Evolutionary conservation across 2,888 invertebrate genomes (phyloP).

Genomic region (Meiosimyza platycephala): DNA sequence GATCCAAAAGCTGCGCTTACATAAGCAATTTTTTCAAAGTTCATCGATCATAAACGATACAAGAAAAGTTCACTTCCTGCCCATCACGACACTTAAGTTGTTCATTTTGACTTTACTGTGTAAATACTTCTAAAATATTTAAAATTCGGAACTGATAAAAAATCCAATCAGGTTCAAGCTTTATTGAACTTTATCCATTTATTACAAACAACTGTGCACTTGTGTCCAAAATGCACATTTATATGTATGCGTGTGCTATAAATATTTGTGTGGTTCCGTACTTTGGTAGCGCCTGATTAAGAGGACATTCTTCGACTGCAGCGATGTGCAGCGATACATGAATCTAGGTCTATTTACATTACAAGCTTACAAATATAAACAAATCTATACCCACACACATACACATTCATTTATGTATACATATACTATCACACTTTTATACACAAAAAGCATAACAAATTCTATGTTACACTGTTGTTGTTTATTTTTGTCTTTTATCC

Average conservation of each 20-base stretch:
- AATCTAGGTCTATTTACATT: constrained; percentile 37
- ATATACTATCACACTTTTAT: constrained; percentile 13
- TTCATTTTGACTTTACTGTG: too few relatives aligned
- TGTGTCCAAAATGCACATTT: too few relatives aligned
- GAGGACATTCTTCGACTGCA: constrained; percentile 30
- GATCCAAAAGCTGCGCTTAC: too few relatives aligned
- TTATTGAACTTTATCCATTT: too few relatives aligned
- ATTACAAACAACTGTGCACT: too few relatives aligned
- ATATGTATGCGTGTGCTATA: not conserved
- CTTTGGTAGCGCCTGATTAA: constrained; percentile 28
- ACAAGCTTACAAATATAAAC: constrained; percentile 11
- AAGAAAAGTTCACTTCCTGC: too few relatives aligned
- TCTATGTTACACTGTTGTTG: not conserved
- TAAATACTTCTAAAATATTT: too few relatives aligned
- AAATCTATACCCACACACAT: constrained; percentile 16
- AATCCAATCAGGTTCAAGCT: too few relatives aligned
- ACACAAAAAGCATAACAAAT: constrained; percentile 21
- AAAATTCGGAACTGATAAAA: too few relatives aligned
- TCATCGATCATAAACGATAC: too few relatives aligned
- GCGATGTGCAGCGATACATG: constrained; percentile 32
- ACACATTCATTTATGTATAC: constrained; percentile 10
- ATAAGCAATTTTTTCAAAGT: too few relatives aligned
- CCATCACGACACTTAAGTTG: too few relatives aligned
- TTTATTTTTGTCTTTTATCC: not conserved
- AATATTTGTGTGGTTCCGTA: constrained; percentile 1